phyloP scores from a whole-genome alignment of 1,140 invertebrate genomes.

The Melanaphis sacchari region DNA sequence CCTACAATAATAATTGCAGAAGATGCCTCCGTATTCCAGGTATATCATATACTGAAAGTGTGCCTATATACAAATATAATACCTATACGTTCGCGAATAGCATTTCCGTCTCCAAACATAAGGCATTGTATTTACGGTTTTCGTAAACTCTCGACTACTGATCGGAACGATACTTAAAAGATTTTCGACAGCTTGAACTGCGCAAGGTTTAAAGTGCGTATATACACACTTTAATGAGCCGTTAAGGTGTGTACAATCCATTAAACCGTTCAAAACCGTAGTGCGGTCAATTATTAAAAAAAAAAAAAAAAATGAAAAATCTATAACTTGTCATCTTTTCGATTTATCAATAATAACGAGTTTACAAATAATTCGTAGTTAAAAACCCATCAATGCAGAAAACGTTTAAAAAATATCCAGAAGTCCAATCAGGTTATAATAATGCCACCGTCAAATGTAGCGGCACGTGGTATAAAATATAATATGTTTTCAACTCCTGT shows the following conservation, averaged over 20 bases:
- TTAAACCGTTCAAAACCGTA: background rate
- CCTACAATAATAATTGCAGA: too few relatives aligned
- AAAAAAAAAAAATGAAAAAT: background rate
- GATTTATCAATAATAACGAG: conserved; percentile 15
- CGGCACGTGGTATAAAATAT: background rate
- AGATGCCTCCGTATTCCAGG: too few relatives aligned
- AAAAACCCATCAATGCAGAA: conserved; percentile 6
- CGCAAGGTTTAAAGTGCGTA: too few relatives aligned
- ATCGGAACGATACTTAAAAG: background rate
- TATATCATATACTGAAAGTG: too few relatives aligned
- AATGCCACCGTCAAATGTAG: background rate
- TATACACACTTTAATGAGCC: background rate
- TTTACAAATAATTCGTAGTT: background rate
- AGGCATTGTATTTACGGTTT: background rate
- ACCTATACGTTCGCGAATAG: too few relatives aligned
- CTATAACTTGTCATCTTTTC: background rate
- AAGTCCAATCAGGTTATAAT: background rate
- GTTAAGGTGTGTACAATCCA: background rate
- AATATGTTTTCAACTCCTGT: conserved; percentile 2
- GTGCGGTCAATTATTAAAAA: background rate
- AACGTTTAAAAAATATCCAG: background rate
- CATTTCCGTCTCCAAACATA: too few relatives aligned
- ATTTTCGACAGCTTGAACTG: background rate
- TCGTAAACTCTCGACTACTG: background rate
- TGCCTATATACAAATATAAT: too few relatives aligned